These are phyloP conservation scores for Acipenser oxyrinchus DNA, from an alignment of 2,797 vertebrate genomes.

Conservation along the genomic window DNA sequence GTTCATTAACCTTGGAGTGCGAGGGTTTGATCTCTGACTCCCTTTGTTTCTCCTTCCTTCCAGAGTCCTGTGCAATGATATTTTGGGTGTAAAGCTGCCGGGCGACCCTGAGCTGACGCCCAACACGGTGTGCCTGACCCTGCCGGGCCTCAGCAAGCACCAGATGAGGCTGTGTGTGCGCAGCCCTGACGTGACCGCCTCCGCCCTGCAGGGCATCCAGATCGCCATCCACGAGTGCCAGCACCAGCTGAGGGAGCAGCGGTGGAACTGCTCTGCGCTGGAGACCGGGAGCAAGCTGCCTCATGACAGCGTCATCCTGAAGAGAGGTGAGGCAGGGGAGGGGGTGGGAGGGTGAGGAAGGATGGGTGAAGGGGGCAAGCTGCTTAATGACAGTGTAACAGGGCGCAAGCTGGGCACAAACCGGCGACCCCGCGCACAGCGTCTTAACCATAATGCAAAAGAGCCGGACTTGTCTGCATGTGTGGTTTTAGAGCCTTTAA, in stretches of 20 bases:
- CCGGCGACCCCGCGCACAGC: too few species aligned
- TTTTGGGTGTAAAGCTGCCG: constrained; percentile 81
- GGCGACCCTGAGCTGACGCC: constrained; percentile 80
- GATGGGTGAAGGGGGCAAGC: background rate
- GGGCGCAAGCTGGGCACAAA: background rate
- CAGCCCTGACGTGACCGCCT: constrained; percentile 51
- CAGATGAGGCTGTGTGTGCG: constrained; percentile 49
- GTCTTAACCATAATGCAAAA: too few species aligned
- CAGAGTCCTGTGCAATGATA: constrained; percentile 81
- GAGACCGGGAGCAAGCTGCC: constrained; percentile 43
- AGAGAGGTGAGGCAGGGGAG: constrained; percentile 26
- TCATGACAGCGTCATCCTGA: constrained; percentile 48
- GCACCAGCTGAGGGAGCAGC: constrained; percentile 48
- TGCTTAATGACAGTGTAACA: background rate
- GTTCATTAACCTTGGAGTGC: too few species aligned
- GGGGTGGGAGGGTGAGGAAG: background rate
- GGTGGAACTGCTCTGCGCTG: constrained; percentile 52
- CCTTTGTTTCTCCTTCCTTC: constrained; percentile 16
- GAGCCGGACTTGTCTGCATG: background rate
- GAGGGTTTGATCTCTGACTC: background rate
- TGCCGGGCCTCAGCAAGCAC: constrained; percentile 53
- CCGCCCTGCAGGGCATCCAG: constrained; percentile 52
- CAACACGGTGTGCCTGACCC: constrained; percentile 65
- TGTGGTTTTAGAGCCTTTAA: constrained; percentile 4
- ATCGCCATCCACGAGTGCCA: constrained; percentile 55